Conservation (phyloP, 2,888 invertebrate species). For the Nemapogon koenigi region DNA sequence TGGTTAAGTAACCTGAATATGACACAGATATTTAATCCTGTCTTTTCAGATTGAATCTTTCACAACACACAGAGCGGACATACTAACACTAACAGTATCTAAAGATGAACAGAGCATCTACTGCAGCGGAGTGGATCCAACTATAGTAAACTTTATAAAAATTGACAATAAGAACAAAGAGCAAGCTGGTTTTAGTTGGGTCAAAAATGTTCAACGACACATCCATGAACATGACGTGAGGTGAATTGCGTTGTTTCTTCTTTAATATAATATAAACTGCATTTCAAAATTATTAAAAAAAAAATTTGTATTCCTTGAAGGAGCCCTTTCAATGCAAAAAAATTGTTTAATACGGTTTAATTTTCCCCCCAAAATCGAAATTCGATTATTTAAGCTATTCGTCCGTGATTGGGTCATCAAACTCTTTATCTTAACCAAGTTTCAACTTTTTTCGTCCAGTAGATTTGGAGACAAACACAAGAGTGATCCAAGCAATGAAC, state of each 20-base stretch:
- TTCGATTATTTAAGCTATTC: no score
- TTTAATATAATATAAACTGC: neutral
- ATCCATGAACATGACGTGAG: conserved; percentile 89
- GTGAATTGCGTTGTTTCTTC: conserved; percentile 26
- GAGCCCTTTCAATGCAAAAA: no score
- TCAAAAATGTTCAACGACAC: conserved; percentile 77
- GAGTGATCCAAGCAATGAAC: no score
- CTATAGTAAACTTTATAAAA: conserved; percentile 76
- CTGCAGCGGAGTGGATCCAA: conserved; percentile 84
- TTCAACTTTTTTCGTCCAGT: no score
- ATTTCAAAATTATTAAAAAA: neutral
- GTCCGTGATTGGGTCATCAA: no score
- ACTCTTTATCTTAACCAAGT: no score
- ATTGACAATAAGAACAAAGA: conserved; percentile 60
- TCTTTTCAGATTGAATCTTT: conserved; percentile 73
- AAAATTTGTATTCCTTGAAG: no score
- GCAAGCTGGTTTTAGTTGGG: conserved; percentile 73
- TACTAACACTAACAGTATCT: conserved; percentile 75
- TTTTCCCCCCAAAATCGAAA: no score
- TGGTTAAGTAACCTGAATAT: no score
- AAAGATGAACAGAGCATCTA: conserved; percentile 73
- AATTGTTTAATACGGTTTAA: no score
- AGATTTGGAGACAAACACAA: no score
- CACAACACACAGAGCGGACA: conserved; percentile 82
- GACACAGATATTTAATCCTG: no score